Base-by-base conservation (phyloP, 2,888 invertebrate genomes). In the Pandemis corylana region DNA sequence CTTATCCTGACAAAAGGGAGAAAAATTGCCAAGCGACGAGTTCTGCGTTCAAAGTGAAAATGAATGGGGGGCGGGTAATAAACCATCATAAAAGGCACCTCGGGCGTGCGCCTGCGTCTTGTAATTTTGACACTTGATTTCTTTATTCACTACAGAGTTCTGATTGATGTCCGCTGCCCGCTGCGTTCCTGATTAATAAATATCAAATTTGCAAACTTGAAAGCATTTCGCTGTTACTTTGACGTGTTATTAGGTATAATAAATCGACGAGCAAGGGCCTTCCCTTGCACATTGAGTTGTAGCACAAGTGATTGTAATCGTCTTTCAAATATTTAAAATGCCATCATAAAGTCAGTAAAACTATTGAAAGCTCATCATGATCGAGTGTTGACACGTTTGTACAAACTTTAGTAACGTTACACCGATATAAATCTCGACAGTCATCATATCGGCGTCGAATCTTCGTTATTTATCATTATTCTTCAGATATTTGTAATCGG, bases 101-200 rank as follows among this genome's bases (percentile, higher is more conserved):
- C 79, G 63, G 77, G 78, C 79, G 78, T 84, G 84, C 85, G 87
- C 83, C 77, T 84, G 85, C 80, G 81, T 81, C 85, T 83, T 89
- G 82, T 89, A 88, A 91, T 90, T 87, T 88, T 88, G 89, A 89
- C 87, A 88, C 84, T 84, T 90, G 90, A 92, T 92, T 92, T 90
- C 90, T 91, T 90, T 86, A 91, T 91, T 89, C 90, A 85, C 69
- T 78, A 20, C 87, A 81, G 89, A 86, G 85, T 87, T 89, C 87
- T 85, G 82, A 72, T 64, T 77, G 80, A 78, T 78, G 81, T 81
- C 49, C 46, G 74, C 51, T 51, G 69, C 69, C 70, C 77, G 78
- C 81, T 77, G 81, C 36, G 73, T 78, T 82, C 80, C 77, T 84
- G 79, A 85, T 87, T 84, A 82, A 46, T 80, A 77, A 75, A 76